Evolutionary conservation across 2,888 invertebrate genomes (phyloP).

Genomic region (Cheilosia variabilis): DNA sequence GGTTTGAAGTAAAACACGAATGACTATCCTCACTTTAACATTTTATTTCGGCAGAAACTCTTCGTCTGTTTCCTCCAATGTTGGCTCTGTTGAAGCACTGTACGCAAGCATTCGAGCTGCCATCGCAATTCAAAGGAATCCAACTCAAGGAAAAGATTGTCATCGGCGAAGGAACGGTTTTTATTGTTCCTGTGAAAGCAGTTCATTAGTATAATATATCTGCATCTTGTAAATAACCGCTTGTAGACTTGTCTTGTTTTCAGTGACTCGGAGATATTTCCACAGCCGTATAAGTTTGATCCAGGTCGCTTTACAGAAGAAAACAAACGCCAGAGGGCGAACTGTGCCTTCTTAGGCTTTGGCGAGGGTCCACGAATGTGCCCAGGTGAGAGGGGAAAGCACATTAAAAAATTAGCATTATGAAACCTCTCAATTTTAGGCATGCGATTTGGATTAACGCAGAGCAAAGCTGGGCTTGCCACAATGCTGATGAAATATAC

Average conservation of each 20-base stretch:
- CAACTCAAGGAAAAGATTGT: conserved; percentile 44
- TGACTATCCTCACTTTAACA: not conserved
- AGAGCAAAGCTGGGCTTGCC: conserved; percentile 79
- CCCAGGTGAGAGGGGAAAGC: conserved; percentile 74
- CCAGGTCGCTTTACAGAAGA: conserved; percentile 77
- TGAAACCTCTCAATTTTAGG: conserved; percentile 65
- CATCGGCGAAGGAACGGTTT: conserved; percentile 75
- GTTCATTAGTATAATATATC: conserved; percentile 78
- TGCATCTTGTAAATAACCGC: not conserved
- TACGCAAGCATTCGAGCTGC: conserved; percentile 77
- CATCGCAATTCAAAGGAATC: conserved; percentile 70
- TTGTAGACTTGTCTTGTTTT: not conserved
- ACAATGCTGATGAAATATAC: conserved; percentile 76
- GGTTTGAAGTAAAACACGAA: conserved; percentile 58
- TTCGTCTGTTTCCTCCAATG: conserved; percentile 80
- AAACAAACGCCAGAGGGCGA: conserved; percentile 59
- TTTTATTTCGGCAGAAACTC: conserved; percentile 76
- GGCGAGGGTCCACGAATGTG: conserved; percentile 81
- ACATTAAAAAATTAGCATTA: not conserved
- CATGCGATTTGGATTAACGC: conserved; percentile 78
- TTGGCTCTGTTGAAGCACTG: conserved; percentile 79
- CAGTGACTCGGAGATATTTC: conserved; percentile 78
- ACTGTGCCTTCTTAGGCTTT: conserved; percentile 78
- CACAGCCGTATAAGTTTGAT: conserved; percentile 76
- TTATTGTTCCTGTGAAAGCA: conserved; percentile 79